These are phyloP conservation scores for Oreortyx pictus DNA, from an alignment of 2,797 vertebrate species.

Conservation along the genomic window DNA sequence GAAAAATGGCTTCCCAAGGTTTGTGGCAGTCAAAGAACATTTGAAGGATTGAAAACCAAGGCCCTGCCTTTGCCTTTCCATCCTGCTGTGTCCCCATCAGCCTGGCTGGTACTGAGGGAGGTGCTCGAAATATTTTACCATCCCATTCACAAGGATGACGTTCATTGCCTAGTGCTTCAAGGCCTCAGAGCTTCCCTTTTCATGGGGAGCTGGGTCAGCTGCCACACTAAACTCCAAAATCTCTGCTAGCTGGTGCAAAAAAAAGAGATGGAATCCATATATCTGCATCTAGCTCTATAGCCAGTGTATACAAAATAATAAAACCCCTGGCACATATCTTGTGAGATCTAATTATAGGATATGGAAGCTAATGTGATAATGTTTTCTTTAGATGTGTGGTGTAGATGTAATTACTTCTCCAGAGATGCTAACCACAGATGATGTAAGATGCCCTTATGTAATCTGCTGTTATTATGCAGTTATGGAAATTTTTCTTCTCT, in stretches of 20 bases:
- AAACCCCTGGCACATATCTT: conserved; percentile 39
- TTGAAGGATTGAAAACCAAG: not conserved
- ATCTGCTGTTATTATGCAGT: conserved; percentile 31
- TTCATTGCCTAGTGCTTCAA: not conserved
- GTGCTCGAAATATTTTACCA: not conserved
- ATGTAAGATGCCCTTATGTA: conserved; percentile 55
- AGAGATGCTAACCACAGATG: conserved; percentile 55
- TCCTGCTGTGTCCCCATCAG: not conserved
- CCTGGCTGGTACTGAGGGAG: accelerated
- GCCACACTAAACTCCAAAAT: not conserved
- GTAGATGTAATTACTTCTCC: conserved; percentile 66
- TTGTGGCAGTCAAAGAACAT: not conserved
- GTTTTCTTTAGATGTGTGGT: conserved; percentile 57
- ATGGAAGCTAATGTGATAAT: conserved; percentile 53
- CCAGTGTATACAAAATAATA: not conserved
- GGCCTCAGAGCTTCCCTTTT: not conserved
- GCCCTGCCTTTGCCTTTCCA: not conserved
- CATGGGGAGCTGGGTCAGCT: not conserved
- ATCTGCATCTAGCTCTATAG: not conserved
- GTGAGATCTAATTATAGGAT: conserved; percentile 48
- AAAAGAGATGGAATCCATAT: not conserved
- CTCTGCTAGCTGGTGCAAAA: not conserved
- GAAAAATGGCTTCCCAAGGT: not conserved
- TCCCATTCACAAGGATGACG: not conserved
- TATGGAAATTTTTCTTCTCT: conserved; percentile 34